Evolutionary conservation across 2,797 vertebrate genomes (phyloP).

Genomic region (Muraenolepis orangiensis): DNA sequence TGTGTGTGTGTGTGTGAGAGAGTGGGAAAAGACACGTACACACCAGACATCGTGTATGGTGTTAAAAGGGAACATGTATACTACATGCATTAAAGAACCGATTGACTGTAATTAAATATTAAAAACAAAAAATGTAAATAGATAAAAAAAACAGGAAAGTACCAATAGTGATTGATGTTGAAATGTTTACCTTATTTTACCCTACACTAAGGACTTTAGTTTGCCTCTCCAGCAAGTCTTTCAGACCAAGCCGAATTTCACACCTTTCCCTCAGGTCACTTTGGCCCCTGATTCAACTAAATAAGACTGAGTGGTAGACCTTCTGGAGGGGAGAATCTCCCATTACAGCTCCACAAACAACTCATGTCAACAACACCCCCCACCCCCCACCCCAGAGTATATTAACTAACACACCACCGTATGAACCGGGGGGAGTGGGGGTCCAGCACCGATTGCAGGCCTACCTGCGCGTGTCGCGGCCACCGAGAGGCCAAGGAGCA

Average conservation of each 20-base stretch:
- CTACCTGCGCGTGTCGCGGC: slow-evolving; percentile 71
- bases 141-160: background rate
- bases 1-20: background rate
- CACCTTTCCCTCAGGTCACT: background rate
- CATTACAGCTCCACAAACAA: background rate
- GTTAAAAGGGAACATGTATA: background rate
- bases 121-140: background rate
- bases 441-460: no score
- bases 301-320: background rate
- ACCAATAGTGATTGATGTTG: background rate
- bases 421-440: background rate
- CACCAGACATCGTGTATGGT: background rate
- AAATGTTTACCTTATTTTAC: background rate
- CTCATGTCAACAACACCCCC: no score
- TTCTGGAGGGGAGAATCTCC: background rate
- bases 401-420: background rate
- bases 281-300: background rate
- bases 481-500: slow-evolving; percentile 62
- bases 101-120: background rate
- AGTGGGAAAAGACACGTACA: background rate
- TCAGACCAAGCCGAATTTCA: no score
- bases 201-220: background rate
- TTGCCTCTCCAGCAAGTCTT: background rate
- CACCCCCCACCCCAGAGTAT: background rate
- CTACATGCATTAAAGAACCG: background rate